Conservation (phyloP, 1,140 invertebrate species). For the Tachypleus tridentatus region DNA sequence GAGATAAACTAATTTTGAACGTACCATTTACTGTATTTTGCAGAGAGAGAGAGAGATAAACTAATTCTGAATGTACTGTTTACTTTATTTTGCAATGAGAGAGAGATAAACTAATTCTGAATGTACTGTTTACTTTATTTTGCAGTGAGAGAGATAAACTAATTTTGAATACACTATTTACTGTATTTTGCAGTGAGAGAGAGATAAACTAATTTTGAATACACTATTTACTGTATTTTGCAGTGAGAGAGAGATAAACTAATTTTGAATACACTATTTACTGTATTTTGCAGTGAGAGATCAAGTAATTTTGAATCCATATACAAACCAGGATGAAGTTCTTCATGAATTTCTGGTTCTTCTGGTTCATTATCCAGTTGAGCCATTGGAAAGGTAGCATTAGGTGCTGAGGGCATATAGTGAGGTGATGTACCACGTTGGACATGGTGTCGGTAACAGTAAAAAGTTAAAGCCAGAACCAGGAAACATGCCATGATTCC, state of each 20-base stretch:
- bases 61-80: no score
- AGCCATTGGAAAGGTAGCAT: conserved; percentile 32
- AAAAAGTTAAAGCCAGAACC: conserved; percentile 46
- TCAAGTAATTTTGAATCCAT: not conserved
- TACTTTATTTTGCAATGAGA: no score
- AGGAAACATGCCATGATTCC: conserved; percentile 49
- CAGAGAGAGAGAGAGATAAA: no score
- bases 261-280: not conserved
- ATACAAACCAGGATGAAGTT: conserved; percentile 16
- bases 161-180: no score
- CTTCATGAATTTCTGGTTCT: conserved; percentile 33
- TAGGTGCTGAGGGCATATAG: conserved; percentile 31
- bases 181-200: no score
- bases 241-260: not conserved
- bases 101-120: no score
- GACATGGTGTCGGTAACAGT: conserved; percentile 46
- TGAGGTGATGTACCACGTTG: conserved; percentile 31
- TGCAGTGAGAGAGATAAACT: no score
- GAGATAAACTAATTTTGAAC: no score
- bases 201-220: no score
- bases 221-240: no score
- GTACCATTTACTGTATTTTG: no score
- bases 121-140: no score
- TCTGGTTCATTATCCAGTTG: conserved; percentile 40
- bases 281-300: not conserved